Evolutionary conservation across 2,113 vertebrate species (phyloP), one percentile per base, ranked within the genome.

Genomic region (Oryzias javanicus): DNA sequence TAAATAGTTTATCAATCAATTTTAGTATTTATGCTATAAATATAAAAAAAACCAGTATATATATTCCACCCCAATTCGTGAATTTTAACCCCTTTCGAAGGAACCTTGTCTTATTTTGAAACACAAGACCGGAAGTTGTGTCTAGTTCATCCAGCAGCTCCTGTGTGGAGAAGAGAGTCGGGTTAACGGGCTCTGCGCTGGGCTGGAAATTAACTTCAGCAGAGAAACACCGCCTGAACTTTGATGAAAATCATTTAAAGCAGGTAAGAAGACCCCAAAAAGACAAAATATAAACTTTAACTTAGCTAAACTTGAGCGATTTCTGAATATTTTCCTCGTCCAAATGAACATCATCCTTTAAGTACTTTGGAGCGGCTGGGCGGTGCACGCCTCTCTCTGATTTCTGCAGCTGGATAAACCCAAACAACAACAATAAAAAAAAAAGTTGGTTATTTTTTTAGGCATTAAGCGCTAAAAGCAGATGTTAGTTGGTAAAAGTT

Each of bases 171-270:
- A 65, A 54, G 46, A 70, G 42, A 10, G 45, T 72, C 60, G 52
- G 65, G 76, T 27, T 84, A 85, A 88, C 86, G 86, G 82, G 69
- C 80, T 53, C 58, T 14, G 41, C 17, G 49, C 52, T 59, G 53
- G 64, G 27, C 47, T 64, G 69, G 76, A 65, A 72, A 76, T 72
- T 52, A 56, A 74, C 60, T 56, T 29, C 19, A 55, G 56, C 49
- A 5, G 29, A 42, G 7, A n/a, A 52, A 65, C 70, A 60, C 55
- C 1, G 2, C 1, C 17, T 3, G 4, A 29, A 24, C 49, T 19
- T 1, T 25, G 16, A 22, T 42, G 41, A 5, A 24, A 8, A 1
- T 22, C 42, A 1, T 3, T 19, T 15, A 5, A 55, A 66, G 57
- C 19, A 57, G 80, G 84, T 83, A 56, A 70, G 66, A 1, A 49